Conservation (phyloP, 1,140 invertebrate species). For the Conopomorpha cramerella region DNA sequence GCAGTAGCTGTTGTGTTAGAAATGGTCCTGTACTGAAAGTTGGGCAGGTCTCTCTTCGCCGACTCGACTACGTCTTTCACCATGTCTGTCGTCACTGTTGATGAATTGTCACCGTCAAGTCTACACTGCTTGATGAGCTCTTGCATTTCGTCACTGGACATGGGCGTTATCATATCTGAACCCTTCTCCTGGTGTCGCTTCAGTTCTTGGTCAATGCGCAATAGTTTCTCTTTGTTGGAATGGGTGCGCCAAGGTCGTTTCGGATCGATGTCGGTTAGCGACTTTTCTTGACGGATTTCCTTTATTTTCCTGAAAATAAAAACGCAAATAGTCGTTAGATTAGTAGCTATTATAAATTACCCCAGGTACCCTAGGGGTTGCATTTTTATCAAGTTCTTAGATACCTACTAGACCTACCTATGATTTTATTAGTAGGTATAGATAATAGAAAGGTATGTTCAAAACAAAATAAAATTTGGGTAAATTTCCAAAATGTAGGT, state of each 20-base stretch:
- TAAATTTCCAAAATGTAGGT: no score
- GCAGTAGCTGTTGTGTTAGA: conserved; percentile 24
- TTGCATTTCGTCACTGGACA: conserved; percentile 23
- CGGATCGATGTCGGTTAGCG: conserved; percentile 12
- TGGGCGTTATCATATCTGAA: conserved; percentile 13
- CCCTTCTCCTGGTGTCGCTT: conserved; percentile 24
- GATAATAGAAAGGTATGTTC: no score
- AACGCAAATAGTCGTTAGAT: no score
- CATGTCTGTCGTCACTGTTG: conserved; percentile 10
- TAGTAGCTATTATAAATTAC: no score
- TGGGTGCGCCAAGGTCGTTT: conserved; percentile 39
- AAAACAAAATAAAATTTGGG: no score
- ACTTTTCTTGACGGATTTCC: conserved; percentile 4
- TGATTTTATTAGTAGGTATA: no score
- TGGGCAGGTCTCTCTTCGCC: conserved; percentile 30
- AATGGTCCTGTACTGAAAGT: conserved; percentile 27
- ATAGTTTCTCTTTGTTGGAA: conserved; percentile 27
- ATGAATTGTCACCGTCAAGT: conserved; percentile 11
- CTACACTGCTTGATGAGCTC: conserved; percentile 25
- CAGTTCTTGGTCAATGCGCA: conserved; percentile 28
- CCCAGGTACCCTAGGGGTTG: no score
- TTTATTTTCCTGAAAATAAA: conserved; percentile 17
- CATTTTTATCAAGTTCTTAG: no score
- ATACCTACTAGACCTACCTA: no score
- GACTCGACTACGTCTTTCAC: conserved; percentile 26